Percentiles rank a stretch among this genome's conserved stretches.
Evolutionary conservation across 1,140 invertebrate species (phyloP).

Genomic region (Macrobrachium nipponense): DNA sequence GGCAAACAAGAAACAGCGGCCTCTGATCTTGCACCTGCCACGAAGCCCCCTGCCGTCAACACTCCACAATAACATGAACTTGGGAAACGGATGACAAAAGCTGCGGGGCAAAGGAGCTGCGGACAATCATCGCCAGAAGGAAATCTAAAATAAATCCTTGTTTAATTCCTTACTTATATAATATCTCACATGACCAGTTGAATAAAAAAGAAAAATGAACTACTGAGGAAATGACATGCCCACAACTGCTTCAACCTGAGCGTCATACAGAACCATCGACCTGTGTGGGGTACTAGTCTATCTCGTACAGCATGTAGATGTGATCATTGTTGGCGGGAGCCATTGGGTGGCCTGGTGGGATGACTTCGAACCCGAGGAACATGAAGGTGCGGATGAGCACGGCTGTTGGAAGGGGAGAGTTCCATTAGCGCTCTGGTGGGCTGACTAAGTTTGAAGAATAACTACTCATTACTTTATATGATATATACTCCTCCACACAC

Average conservation of each 20-base stretch:
- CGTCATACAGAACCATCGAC: slow-evolving; percentile 41
- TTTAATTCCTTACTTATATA: background rate
- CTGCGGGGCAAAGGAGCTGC: no score
- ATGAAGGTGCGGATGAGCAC: slow-evolving; percentile 93
- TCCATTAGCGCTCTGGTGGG: background rate
- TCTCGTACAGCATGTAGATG: slow-evolving; percentile 58
- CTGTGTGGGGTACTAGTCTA: slow-evolving; percentile 38
- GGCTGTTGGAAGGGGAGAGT: slow-evolving; percentile 69
- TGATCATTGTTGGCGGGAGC: slow-evolving; percentile 50
- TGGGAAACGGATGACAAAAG: slow-evolving; percentile 22
- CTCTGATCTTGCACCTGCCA: slow-evolving; percentile 28
- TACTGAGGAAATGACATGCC: background rate
- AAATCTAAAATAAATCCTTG: no score
- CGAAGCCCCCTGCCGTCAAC: background rate
- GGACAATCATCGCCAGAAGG: no score
- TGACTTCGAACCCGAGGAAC: slow-evolving; percentile 91
- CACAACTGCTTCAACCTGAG: slow-evolving; percentile 18
- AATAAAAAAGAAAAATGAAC: slow-evolving; percentile 5
- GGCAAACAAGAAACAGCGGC: background rate
- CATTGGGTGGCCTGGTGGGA: slow-evolving; percentile 80
- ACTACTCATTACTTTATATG: no score
- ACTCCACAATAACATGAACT: slow-evolving; percentile 34
- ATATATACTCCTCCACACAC: no score
- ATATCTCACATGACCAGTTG: background rate
- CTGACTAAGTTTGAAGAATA: no score